Percentiles rank a stretch among this genome's conserved stretches.
These are phyloP conservation scores for Melieria crassipennis DNA, from an alignment of 2,888 invertebrate species.

Conservation along the genomic window DNA sequence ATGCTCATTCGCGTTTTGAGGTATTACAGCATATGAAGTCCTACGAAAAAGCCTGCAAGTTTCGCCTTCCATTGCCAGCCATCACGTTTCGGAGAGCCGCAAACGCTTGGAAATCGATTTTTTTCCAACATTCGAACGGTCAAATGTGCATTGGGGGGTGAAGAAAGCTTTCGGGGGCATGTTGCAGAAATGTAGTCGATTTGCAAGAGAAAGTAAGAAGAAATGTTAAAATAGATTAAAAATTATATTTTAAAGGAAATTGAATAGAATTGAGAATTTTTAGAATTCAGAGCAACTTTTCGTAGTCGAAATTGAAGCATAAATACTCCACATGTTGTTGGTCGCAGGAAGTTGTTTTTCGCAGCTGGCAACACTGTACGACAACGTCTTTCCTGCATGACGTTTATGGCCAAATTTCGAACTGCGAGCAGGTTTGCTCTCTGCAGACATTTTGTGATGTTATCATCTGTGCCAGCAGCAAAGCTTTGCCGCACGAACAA, in stretches of 20 bases:
- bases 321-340: too few relatives aligned
- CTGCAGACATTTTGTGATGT: neutral
- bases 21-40: slow-evolving; percentile 54
- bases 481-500: neutral
- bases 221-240: neutral
- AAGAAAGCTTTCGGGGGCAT: slow-evolving; percentile 2
- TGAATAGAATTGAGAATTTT: too few relatives aligned
- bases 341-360: too few relatives aligned
- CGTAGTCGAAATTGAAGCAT: too few relatives aligned
- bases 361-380: too few relatives aligned
- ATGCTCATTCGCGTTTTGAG: slow-evolving; percentile 64
- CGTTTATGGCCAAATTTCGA: neutral
- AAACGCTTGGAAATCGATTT: slow-evolving; percentile 45
- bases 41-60: slow-evolving; percentile 53
- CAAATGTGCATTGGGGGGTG: slow-evolving; percentile 11
- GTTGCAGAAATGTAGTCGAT: neutral
- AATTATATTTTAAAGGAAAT: neutral
- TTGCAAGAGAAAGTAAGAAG: neutral
- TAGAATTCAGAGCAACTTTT: too few relatives aligned
- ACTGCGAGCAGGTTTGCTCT: neutral
- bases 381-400: neutral
- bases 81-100: slow-evolving; percentile 17
- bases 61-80: slow-evolving; percentile 10
- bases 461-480: neutral
- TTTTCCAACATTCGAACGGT: slow-evolving; percentile 30